These are phyloP conservation scores for Aphelocoma californica DNA, from an alignment of 2,797 vertebrate species.

Conservation along the genomic window DNA sequence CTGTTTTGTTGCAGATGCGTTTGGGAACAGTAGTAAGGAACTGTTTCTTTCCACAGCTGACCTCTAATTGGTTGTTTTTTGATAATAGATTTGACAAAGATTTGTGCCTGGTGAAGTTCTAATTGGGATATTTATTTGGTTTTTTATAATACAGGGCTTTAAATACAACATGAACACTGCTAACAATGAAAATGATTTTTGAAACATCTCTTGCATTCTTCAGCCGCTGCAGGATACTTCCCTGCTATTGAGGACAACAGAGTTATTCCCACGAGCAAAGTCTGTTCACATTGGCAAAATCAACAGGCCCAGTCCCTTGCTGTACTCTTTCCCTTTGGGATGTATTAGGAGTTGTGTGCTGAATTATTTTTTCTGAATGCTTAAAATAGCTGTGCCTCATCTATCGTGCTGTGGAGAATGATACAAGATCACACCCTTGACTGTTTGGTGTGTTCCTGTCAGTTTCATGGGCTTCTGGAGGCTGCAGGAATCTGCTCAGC, in stretches of 20 bases:
- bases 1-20: constrained; percentile 17
- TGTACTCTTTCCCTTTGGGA: background rate
- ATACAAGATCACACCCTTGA: background rate
- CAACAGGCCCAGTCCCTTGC: background rate
- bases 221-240: background rate
- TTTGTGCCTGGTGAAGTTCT: background rate
- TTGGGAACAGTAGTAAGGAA: constrained; percentile 42
- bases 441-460: background rate
- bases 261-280: background rate
- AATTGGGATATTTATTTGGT: background rate
- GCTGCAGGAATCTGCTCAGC: background rate
- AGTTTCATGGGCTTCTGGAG: background rate
- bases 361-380: background rate
- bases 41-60: background rate
- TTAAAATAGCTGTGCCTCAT: background rate
- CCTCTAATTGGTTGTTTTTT: constrained; percentile 32
- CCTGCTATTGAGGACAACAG: background rate
- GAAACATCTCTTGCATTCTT: background rate
- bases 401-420: background rate
- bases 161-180: background rate
- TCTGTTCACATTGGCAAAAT: background rate
- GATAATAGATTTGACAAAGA: background rate
- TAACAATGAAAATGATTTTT: background rate
- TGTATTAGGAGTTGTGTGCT: background rate
- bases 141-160: background rate